Evolutionary conservation across 2,113 vertebrate genomes (phyloP).

Genomic region (Xenopus tropicalis): DNA sequence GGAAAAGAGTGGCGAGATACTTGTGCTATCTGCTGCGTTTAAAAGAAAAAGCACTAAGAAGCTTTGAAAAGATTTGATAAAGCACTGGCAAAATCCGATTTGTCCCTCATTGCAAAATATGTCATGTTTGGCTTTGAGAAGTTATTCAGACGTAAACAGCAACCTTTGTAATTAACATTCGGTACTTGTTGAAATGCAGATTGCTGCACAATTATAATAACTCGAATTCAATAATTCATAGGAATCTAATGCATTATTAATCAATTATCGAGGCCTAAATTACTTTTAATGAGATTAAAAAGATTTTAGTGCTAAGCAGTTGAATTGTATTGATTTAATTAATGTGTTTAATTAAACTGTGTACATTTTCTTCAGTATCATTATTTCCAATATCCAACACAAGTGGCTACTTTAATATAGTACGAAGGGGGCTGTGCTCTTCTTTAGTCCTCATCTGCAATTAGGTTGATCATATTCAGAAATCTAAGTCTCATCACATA

Average conservation of each 20-base stretch:
- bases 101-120: conserved; percentile 49
- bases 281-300: conserved; percentile 73
- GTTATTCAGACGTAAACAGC: conserved; percentile 51
- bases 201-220: conserved; percentile 64
- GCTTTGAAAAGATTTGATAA: conserved; percentile 38
- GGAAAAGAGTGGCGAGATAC: conserved; percentile 5
- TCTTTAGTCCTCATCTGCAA: conserved; percentile 38
- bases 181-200: conserved; percentile 51
- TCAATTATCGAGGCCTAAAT: conserved; percentile 72
- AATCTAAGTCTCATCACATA: conserved; percentile 32
- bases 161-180: conserved; percentile 63
- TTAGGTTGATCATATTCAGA: conserved; percentile 21
- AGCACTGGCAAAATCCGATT: conserved; percentile 55
- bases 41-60: conserved; percentile 24
- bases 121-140: conserved; percentile 54
- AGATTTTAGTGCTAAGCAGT: conserved; percentile 68
- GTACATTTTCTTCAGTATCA: conserved; percentile 64
- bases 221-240: conserved; percentile 74
- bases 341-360: conserved; percentile 73
- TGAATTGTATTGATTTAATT: conserved; percentile 73
- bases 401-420: conserved; percentile 52
- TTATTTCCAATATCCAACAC: conserved; percentile 58
- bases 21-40: conserved; percentile 16
- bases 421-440: conserved; percentile 37
- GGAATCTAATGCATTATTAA: conserved; percentile 75